Conservation (phyloP, 2,113 vertebrate species). For the Gnathonemus echidnorhynchus region DNA sequence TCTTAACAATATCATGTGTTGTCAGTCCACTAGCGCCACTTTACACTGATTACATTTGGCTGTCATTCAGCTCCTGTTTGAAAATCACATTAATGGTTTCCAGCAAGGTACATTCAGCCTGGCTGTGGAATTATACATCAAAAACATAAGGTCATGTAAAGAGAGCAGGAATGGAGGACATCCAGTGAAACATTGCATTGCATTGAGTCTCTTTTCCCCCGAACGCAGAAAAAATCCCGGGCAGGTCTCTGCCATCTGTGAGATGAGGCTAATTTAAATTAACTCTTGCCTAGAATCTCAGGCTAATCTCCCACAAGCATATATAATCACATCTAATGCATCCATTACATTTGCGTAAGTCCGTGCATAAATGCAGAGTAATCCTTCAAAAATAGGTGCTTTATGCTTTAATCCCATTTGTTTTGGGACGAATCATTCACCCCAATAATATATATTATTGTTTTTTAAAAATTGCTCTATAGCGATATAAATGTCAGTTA, state of each 20-base stretch:
- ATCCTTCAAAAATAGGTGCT: constrained; percentile 18
- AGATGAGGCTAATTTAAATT: constrained; percentile 34
- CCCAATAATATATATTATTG: neutral
- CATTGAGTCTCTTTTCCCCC: neutral
- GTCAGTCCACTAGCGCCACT: neutral
- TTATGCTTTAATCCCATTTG: neutral
- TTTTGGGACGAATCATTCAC: neutral
- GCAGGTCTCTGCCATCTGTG: constrained; percentile 27
- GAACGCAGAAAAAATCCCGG: constrained; percentile 14
- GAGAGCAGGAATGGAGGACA: constrained; percentile 24
- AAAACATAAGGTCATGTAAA: constrained; percentile 43
- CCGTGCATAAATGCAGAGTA: constrained; percentile 25
- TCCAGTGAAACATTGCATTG: constrained; percentile 39
- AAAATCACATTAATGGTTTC: constrained; percentile 13
- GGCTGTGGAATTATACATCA: constrained; percentile 38
- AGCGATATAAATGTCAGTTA: neutral
- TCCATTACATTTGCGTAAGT: constrained; percentile 55
- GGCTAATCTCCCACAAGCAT: constrained; percentile 49
- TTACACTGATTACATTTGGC: neutral
- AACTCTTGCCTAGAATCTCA: constrained; percentile 31
- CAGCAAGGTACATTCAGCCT: constrained; percentile 33
- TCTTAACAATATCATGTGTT: neutral
- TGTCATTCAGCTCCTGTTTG: neutral
- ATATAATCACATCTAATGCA: constrained; percentile 64
- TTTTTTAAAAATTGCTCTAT: neutral